Evolutionary conservation across 1,140 invertebrate genomes (phyloP), one percentile per base, ranked within the genome.

Genomic region (Linepithema humile): DNA sequence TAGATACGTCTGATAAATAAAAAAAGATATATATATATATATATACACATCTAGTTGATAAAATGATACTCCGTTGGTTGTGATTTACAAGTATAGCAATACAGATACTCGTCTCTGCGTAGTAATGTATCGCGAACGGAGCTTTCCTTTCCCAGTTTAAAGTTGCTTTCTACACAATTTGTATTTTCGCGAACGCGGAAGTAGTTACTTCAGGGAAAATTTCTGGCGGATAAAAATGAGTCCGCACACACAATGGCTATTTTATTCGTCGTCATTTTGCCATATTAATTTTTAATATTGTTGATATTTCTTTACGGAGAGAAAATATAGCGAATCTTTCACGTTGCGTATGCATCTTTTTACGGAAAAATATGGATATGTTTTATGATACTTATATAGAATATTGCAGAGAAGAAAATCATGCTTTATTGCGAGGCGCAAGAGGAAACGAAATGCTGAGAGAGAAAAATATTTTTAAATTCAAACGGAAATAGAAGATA

Each of bases 81-180:
- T 94, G 93, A 94, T 94, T 94, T 94, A 94, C 90, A 94, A 93
- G 89, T 91, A 90, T 93, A 94, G 92, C 92, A 93, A 93, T 93
- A 94, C 90, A 89, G 62, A 64, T 78, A 78, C 86, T 87, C 85
- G 72, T 64, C 53, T 85, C 82, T 88, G 88, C 62, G 59, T 60
- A 80, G 35, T 43, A 53, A 55, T n/a, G 40, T 45, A 77, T 72
- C 77, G 83, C 65, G 57, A 32, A 53, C 50, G 77, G 83, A 77
- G 72, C 48, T 67, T 72, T 43, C 40, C 73, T 78, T 50, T 84
- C 60, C 48, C 15, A 65, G 40, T 84, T 64, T n/a, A 35, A 15
- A 65, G 43, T 23, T 77, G 26, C 64, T 77, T 65, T 10, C 32
- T 50, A 65, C 74, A 57, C 29, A 59, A 38, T 74, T 3, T 29